Evolutionary conservation across 2,797 vertebrate genomes (phyloP), one percentile per base, ranked within the genome.

Genomic region (Spizella passerina): DNA sequence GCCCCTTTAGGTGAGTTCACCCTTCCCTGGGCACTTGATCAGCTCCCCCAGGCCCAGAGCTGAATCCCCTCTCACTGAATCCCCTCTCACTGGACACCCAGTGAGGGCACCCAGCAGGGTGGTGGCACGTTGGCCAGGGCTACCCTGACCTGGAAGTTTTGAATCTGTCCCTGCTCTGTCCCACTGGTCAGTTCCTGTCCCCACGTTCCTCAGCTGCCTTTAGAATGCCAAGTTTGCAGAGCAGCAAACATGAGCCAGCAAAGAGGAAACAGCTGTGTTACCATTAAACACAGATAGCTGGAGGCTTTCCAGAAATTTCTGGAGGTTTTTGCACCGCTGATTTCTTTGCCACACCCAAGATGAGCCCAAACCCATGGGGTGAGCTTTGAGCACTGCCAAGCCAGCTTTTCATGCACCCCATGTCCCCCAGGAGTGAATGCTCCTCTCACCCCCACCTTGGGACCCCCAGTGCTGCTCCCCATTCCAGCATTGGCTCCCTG

Each of bases 361-460:
- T 36, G 41, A 79, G 32, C 24, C 5, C 30, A 88, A 80, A 61
- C 10, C 26, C 60, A 15, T 0, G 0, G 15, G 13, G 26, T 30
- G 10, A 3, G 8, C 14, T 68, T 61, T 30, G 20, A 63, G 65
- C 47, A 43, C n/a, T n/a, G n/a, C n/a, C n/a, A n/a, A n/a, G n/a
- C n/a, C 2, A 88, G 19, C 32, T 85, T 50, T 75, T 16, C 44
- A 43, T 43, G 43, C 10, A 11, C 14, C 3, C 10, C 4, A 0
- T 0, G 2, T 18, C 2, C 19, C 18, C 24, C 2, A 4, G 32
- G 21, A 50, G 38, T 13, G 21, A 19, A 26, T 73, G 12, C 38
- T 53, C 23, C 19, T 59, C 21, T 81, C 3, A 1, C 21, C 32
- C 7, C 1, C 0, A 0, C 29, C 16, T 38, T 1, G 0, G 29